Percentiles rank a stretch among this genome's conserved stretches.
Evolutionary conservation across 1,140 invertebrate species (phyloP).

Genomic region (Micrasema minimum): DNA sequence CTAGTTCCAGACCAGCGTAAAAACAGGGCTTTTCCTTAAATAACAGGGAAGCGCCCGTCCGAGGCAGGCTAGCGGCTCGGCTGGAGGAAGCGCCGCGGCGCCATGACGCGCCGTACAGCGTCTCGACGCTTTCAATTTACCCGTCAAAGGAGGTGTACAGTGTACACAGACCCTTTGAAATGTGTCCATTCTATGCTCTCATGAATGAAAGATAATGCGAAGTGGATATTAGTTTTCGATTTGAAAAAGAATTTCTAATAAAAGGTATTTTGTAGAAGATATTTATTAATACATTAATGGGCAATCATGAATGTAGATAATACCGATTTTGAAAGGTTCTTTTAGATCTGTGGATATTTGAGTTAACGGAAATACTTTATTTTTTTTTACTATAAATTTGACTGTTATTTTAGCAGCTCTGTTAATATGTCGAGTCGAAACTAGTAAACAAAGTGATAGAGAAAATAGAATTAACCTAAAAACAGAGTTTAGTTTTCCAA

Average conservation of each 20-base stretch:
- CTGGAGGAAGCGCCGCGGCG: constrained; percentile 28
- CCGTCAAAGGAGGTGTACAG: not conserved
- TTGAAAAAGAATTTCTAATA: not conserved
- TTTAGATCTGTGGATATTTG: too few species aligned
- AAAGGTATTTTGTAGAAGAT: not conserved
- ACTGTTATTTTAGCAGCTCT: too few species aligned
- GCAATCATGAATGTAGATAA: too few species aligned
- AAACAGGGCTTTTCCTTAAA: constrained; percentile 51
- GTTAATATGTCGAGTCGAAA: too few species aligned
- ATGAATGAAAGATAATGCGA: not conserved
- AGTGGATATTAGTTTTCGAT: not conserved
- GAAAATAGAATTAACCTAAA: too few species aligned
- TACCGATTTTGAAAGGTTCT: too few species aligned
- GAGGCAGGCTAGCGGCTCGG: constrained; percentile 35
- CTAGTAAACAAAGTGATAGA: too few species aligned
- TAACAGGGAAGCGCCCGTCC: constrained; percentile 40
- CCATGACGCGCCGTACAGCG: not conserved
- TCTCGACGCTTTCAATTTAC: not conserved
- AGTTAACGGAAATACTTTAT: too few species aligned
- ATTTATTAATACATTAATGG: too few species aligned
- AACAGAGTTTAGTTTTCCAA: too few species aligned
- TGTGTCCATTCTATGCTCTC: not conserved
- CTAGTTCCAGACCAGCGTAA: constrained; percentile 18
- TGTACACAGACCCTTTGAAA: not conserved
- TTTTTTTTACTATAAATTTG: too few species aligned